Evolutionary conservation across 2,113 vertebrate species (phyloP).

Genomic region (Embiotoca jacksoni): DNA sequence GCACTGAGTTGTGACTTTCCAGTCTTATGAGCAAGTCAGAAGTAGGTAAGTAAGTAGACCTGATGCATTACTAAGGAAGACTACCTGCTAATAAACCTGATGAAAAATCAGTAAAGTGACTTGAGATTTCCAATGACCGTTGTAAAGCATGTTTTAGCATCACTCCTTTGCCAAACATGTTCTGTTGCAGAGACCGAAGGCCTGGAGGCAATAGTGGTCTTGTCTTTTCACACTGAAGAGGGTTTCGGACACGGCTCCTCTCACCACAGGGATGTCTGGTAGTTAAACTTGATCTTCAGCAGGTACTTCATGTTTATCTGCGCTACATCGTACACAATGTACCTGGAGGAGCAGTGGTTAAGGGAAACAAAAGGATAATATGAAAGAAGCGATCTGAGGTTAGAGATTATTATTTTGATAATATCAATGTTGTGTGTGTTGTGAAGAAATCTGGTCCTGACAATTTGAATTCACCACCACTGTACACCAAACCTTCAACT

Average conservation of each 20-base stretch:
- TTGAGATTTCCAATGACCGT: conserved; percentile 53
- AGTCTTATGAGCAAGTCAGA: conserved; percentile 15
- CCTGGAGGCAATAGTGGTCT: conserved; percentile 43
- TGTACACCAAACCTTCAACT: too few species aligned
- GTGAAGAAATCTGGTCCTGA: too few species aligned
- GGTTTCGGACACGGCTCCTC: conserved; percentile 6
- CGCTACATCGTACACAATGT: conserved; percentile 96
- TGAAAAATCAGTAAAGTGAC: conserved; percentile 65
- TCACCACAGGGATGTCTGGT: conserved; percentile 96
- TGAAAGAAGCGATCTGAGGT: neutral
- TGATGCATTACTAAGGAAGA: conserved; percentile 45
- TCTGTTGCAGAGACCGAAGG: conserved; percentile 47
- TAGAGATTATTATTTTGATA: neutral
- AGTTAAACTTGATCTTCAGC: conserved; percentile 97
- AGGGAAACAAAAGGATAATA: conserved; percentile 66
- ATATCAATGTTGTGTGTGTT: too few species aligned
- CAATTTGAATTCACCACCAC: too few species aligned
- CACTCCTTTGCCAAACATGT: conserved; percentile 40
- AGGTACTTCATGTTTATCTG: conserved; percentile 98
- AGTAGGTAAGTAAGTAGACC: conserved; percentile 30
- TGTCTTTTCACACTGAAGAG: conserved; percentile 9
- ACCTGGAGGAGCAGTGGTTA: conserved; percentile 87
- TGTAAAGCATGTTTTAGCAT: conserved; percentile 16
- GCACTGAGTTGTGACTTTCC: neutral
- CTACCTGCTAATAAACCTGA: conserved; percentile 45